These are phyloP conservation scores for Bostrychus sinensis DNA, from an alignment of 2,113 vertebrate genomes.

Conservation along the genomic window DNA sequence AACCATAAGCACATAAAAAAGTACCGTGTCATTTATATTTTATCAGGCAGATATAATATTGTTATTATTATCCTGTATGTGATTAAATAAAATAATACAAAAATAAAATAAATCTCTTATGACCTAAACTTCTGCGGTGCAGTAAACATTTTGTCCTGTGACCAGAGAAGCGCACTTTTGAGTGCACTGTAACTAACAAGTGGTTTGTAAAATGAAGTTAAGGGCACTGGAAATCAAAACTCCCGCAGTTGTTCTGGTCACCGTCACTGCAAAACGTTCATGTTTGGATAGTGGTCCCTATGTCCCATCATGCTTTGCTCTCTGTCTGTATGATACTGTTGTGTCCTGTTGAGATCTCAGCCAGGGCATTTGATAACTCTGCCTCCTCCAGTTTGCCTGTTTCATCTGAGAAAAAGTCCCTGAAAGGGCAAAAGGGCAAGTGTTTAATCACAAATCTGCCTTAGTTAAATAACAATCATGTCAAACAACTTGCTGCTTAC, in stretches of 20 bases:
- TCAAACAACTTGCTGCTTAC: constrained; percentile 33
- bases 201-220: constrained; percentile 80
- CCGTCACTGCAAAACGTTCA: constrained; percentile 52
- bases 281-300: constrained; percentile 29
- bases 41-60: constrained; percentile 24
- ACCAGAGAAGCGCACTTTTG: constrained; percentile 71
- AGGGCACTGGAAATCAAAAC: constrained; percentile 91
- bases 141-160: constrained; percentile 55
- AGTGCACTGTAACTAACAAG: constrained; percentile 78
- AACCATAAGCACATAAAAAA: constrained; percentile 51
- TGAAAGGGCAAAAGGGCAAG: constrained; percentile 62
- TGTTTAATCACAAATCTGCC: constrained; percentile 29
- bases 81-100: constrained; percentile 71
- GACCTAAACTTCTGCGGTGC: constrained; percentile 50
- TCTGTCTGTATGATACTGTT: constrained; percentile 92
- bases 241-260: constrained; percentile 56
- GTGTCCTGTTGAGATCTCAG: constrained; percentile 86
- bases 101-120: constrained; percentile 72
- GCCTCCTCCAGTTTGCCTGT: constrained; percentile 82
- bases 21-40: constrained; percentile 35
- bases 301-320: constrained; percentile 90
- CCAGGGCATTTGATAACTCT: constrained; percentile 82
- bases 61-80: constrained; percentile 40
- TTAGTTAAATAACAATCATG: not conserved
- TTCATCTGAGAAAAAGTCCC: constrained; percentile 86